Evolutionary conservation across 2,797 vertebrate genomes (phyloP), one percentile per base, ranked within the genome.

Genomic region (Platalea minor): DNA sequence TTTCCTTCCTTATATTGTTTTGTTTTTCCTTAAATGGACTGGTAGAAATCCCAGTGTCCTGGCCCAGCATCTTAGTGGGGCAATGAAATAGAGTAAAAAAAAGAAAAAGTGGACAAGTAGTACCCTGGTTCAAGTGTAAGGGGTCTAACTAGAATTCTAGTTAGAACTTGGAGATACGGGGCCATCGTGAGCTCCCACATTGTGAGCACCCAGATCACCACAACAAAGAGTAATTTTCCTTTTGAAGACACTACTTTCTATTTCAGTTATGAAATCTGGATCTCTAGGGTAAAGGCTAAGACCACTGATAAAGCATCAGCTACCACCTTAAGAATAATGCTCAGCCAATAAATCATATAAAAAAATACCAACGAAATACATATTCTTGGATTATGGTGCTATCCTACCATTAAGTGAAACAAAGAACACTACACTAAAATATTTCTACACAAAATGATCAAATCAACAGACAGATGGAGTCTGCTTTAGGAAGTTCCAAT

Each of bases 11-110:
- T 92, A 96, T 68, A 96, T 82, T 96, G 93, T 96, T 97, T 96
- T 97, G 95, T 95, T 96, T 96, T 95, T 97, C 92, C 94, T 97
- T 97, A 97, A 94, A 96, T 95, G 92, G 93, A 95, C 96, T 96
- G 95, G 95, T 95, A 97, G 96, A 97, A 96, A 97, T 97, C 93
- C 87, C 96, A 97, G 85, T 95, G 95, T 97, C 95, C 89, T 97
- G 96, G 91, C 95, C 96, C 96, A 97, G 96, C 93, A 97, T 96
- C 96, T 96, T 96, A 96, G 95, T 96, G 91, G 95, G 95, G 96
- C 94, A 97, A 96, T 97, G 95, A 87, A 97, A 97, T 92, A 96
- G 78, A 97, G 91, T 96, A 85, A 95, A 97, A 95, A 95, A 95
- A 95, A 95, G 88, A 96, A 95, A 95, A 93, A 97, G 96, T 2